Base-by-base conservation (phyloP, 64 coral and sea anemone species). In the Montipora capricornis region DNA sequence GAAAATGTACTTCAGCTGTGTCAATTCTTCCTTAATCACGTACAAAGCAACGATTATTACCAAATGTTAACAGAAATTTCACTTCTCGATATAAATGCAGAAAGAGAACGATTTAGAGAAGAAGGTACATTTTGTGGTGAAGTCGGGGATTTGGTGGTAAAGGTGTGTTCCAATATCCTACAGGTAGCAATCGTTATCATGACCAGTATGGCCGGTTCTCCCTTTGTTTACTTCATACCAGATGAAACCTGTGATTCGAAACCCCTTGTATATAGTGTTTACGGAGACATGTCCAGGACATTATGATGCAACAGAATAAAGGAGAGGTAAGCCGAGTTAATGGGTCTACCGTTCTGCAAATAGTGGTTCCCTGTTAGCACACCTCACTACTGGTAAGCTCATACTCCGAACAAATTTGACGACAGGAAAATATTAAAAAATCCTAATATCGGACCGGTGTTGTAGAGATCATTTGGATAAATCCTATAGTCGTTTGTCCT, bases 21-120 rank as follows among this genome's bases (percentile, higher is more conserved):
- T 59, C 53, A 88, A 49, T 16, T 76, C 17, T 89, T 89, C 60
- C 49, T 89, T 0, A 46, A 92, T 47, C 0, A 16, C 5, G 69
- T 92, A 16, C 81, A 92, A 19, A 5, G 12, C 15, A 92, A 86
- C 47, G 90, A 92, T 20, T 77, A 76, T 48, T 92, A 85, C n/a
- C 90, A 92, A 6, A 76, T 67, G 59, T 22, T 92, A 1, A 2
- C 17, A 14, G 87, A 69, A 13, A 76, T 75, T 64, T n/a, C 47
- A 44, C 17, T 0, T 8, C 47, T 62, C 13, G 52, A 74, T 49
- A 15, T 84, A 45, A 82, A 91, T 15, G 26, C 53, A 10, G 89
- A 91, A 71, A 81, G 80, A 52, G 80, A 92, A 9, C 20, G 68
- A 15, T 92, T 92, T 76, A 6, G 90, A 17, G 80, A 92, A 0